Conservation (phyloP, 2,888 invertebrate species). For the Toxonevra muliebris region DNA sequence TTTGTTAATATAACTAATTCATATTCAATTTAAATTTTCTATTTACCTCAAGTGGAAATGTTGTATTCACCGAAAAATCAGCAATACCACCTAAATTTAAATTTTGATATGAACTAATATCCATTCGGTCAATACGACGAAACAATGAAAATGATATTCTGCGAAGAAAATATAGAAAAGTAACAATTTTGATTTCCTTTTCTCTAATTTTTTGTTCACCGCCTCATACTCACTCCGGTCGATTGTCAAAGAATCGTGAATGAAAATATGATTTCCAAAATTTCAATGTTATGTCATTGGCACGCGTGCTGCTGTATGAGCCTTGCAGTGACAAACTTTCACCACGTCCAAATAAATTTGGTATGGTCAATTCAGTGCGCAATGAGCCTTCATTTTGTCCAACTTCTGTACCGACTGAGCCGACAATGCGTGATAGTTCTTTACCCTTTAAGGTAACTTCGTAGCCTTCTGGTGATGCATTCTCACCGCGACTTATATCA, state of each 20-base stretch:
- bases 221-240: conserved; percentile 71
- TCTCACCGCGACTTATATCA: conserved; percentile 84
- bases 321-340: conserved; percentile 85
- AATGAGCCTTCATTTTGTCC: conserved; percentile 93
- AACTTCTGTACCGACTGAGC: conserved; percentile 86
- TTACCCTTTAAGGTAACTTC: conserved; percentile 86
- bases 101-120: conserved; percentile 75
- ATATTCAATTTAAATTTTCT: conserved; percentile 52
- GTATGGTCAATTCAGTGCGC: conserved; percentile 72
- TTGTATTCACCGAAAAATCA: conserved; percentile 74
- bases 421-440: conserved; percentile 83
- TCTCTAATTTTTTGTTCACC: not conserved
- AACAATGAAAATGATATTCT: conserved; percentile 79
- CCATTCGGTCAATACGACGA: conserved; percentile 68
- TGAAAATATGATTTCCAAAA: conserved; percentile 87
- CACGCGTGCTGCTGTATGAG: conserved; percentile 83
- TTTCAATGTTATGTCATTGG: conserved; percentile 81
- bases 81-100: conserved; percentile 80
- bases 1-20: not conserved
- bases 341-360: conserved; percentile 88
- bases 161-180: conserved; percentile 38
- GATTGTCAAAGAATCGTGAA: conserved; percentile 67
- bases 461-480: conserved; percentile 81
- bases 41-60: conserved; percentile 67
- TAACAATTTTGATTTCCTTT: not conserved